Percentiles rank a stretch among this genome's conserved stretches.
Evolutionary conservation across 92 coral and sea anemone species (phyloP).

Genomic region (Zoanthus sociatus): DNA sequence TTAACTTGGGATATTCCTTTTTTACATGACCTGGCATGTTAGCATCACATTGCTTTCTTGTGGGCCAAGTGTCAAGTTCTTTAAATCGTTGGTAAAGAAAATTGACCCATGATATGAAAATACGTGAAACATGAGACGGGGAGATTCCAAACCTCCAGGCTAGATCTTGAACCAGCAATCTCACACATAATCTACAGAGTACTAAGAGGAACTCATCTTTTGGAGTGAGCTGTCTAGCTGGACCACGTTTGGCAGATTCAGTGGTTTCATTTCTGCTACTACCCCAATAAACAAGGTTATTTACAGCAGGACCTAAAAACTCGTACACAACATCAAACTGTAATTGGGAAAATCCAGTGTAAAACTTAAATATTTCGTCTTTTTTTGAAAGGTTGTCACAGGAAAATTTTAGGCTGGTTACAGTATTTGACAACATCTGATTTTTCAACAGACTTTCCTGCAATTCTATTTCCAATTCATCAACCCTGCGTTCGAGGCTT

Average conservation of each 20-base stretch:
- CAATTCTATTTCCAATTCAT: conserved; percentile 34
- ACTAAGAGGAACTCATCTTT: conserved; percentile 61
- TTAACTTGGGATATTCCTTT: conserved; percentile 43
- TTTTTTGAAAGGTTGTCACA: conserved; percentile 4
- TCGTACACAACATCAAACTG: conserved; percentile 55
- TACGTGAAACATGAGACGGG: conserved; percentile 44
- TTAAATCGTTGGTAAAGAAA: conserved; percentile 47
- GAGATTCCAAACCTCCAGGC: conserved; percentile 8
- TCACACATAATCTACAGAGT: conserved; percentile 48
- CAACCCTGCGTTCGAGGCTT: conserved; percentile 5
- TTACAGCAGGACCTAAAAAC: conserved; percentile 49
- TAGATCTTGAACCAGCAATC: conserved; percentile 25
- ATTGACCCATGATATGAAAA: conserved; percentile 40
- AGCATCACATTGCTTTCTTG: conserved; percentile 21
- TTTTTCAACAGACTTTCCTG: conserved; percentile 46
- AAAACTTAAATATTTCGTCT: conserved; percentile 55
- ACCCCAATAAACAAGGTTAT: conserved; percentile 45
- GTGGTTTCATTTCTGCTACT: conserved; percentile 40
- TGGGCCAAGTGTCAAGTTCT: conserved; percentile 55
- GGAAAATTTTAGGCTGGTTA: conserved; percentile 14
- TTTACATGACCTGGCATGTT: conserved; percentile 51
- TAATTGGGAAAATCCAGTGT: conserved; percentile 52
- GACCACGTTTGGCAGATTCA: conserved; percentile 41
- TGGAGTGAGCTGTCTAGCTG: conserved; percentile 36
- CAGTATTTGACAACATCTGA: conserved; percentile 44